Conservation (phyloP, 2,113 vertebrate genomes). For the human region GRCh38 chr6:30825001-30825500, state of each 20-base stretch:
- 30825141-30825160: background rate
- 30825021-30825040: background rate
- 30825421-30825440: background rate
- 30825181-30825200: background rate
- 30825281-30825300: background rate
- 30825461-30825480: background rate
- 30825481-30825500: background rate
- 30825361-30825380: background rate
- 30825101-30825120: background rate
- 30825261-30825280: background rate
- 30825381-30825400: background rate
- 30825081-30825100: background rate
- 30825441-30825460: background rate
- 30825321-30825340: background rate
- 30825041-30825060: background rate
- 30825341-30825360: background rate
- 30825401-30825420: background rate
- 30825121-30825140: background rate
- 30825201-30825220: background rate
- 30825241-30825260: background rate
- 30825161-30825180: background rate
- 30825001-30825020: background rate
- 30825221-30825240: background rate
- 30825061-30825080: background rate
- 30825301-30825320: background rate